These are phyloP conservation scores for Enchytraeus crypticus DNA, from an alignment of 2,888 invertebrate species.

Conservation along the genomic window DNA sequence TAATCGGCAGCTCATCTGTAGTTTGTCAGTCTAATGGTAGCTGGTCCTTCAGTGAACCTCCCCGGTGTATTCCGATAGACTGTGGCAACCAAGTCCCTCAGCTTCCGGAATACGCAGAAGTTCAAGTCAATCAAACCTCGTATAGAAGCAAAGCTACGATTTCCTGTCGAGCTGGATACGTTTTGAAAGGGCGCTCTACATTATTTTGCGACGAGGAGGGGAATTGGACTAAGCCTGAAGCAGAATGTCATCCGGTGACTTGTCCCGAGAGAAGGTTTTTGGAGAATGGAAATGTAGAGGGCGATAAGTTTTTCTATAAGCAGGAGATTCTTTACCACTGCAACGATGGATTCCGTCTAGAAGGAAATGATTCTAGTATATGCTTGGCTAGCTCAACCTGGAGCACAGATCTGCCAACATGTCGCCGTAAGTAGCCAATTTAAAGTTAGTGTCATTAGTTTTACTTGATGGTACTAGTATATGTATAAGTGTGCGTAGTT, in stretches of 20 bases:
- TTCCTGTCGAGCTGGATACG: slow-evolving; percentile 16
- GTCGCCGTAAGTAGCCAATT: slow-evolving; percentile 9
- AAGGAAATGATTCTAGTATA: slow-evolving; percentile 18
- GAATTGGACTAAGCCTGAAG: slow-evolving; percentile 23
- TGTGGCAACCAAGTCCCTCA: slow-evolving; percentile 30
- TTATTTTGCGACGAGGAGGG: slow-evolving; percentile 15
- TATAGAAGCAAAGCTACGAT: slow-evolving; percentile 15
- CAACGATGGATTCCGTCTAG: slow-evolving; percentile 29
- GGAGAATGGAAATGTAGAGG: slow-evolving; percentile 11
- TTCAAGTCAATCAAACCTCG: slow-evolving; percentile 1
- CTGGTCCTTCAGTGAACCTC: slow-evolving; percentile 16
- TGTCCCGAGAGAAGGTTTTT: slow-evolving; percentile 24
- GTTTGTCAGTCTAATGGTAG: slow-evolving; percentile 22
- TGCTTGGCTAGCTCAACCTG: slow-evolving; percentile 32
- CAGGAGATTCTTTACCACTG: slow-evolving; percentile 30
- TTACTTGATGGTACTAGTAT: too few species aligned
- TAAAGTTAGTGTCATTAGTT: too few species aligned
- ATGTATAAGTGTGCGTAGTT: too few species aligned
- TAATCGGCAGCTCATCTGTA: slow-evolving; percentile 29
- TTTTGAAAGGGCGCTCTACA: slow-evolving; percentile 5
- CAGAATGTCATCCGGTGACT: slow-evolving; percentile 33
- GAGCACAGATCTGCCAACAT: slow-evolving; percentile 19
- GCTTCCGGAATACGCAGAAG: background rate
- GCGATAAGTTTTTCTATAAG: slow-evolving; percentile 28
- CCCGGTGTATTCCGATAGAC: slow-evolving; percentile 28